Percentiles rank a stretch among this genome's conserved stretches.
Conservation (phyloP, 2,113 vertebrate species). For the Ameiurus melas region DNA sequence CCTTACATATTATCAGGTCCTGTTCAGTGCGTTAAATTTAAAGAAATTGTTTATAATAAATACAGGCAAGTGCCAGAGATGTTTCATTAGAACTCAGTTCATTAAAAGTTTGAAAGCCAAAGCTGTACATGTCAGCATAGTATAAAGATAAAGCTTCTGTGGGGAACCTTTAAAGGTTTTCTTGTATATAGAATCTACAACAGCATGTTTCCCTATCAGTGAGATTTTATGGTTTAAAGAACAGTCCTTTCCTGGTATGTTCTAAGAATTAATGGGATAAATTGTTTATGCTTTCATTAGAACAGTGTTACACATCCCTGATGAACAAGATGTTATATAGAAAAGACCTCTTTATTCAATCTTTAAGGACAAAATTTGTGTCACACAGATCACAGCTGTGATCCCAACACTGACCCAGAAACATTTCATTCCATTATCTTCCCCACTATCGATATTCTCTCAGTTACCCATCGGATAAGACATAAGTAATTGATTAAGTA, state of each 20-base stretch:
- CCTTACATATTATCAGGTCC: constrained; percentile 2
- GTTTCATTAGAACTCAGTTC: not conserved
- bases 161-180: not conserved
- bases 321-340: constrained; percentile 7
- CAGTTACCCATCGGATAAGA: constrained; percentile 37
- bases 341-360: constrained; percentile 12
- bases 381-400: not conserved
- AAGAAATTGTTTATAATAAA: not conserved
- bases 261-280: not conserved
- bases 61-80: not conserved
- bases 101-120: not conserved
- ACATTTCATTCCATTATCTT: constrained; percentile 36
- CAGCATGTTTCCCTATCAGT: not conserved
- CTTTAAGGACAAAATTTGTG: not conserved
- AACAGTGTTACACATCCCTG: not conserved
- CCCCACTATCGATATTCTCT: constrained; percentile 39
- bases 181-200: not conserved
- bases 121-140: not conserved
- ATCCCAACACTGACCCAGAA: constrained; percentile 40
- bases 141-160: not conserved
- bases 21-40: constrained; percentile 1
- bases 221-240: not conserved
- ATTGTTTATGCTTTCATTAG: not conserved
- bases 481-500: constrained; percentile 46
- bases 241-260: not conserved